phyloP scores from a whole-genome alignment of 2,113 vertebrate species.

The Scartelaos histophorus region DNA sequence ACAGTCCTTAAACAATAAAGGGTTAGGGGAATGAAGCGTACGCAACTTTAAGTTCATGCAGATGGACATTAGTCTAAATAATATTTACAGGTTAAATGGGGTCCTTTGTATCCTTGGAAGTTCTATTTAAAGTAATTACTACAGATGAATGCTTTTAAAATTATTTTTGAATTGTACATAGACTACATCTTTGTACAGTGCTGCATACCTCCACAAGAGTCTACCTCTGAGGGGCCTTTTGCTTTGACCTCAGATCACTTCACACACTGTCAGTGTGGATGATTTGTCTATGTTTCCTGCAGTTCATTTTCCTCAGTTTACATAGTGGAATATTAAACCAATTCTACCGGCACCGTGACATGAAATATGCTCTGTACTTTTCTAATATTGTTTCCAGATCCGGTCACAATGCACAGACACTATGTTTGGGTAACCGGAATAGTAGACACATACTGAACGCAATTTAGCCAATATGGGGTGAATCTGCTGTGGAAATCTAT shows the following conservation, averaged over 20 bases:
- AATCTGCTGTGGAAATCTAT: conserved; percentile 5
- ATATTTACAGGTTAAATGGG: background rate
- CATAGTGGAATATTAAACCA: conserved; percentile 47
- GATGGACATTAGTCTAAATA: background rate
- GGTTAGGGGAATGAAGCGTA: background rate
- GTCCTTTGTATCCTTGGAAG: background rate
- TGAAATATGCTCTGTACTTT: conserved; percentile 36
- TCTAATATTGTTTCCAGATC: conserved; percentile 54
- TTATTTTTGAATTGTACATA: background rate
- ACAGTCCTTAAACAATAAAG: background rate
- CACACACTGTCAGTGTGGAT: conserved; percentile 46
- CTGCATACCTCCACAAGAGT: background rate
- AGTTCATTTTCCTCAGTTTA: conserved; percentile 59
- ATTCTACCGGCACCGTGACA: conserved; percentile 45
- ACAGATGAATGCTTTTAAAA: too few species aligned
- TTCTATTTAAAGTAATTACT: background rate
- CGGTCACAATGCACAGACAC: conserved; percentile 19
- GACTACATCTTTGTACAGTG: background rate
- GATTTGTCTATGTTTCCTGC: conserved; percentile 58
- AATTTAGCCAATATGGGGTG: conserved; percentile 17
- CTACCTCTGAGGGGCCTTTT: conserved; percentile 25
- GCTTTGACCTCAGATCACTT: conserved; percentile 26
- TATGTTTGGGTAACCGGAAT: conserved; percentile 20
- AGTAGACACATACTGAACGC: conserved; percentile 14
- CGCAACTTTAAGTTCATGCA: background rate